These are phyloP conservation scores for Meloidogyne floridensis DNA, from an alignment of 1,140 invertebrate species.

Conservation along the genomic window DNA sequence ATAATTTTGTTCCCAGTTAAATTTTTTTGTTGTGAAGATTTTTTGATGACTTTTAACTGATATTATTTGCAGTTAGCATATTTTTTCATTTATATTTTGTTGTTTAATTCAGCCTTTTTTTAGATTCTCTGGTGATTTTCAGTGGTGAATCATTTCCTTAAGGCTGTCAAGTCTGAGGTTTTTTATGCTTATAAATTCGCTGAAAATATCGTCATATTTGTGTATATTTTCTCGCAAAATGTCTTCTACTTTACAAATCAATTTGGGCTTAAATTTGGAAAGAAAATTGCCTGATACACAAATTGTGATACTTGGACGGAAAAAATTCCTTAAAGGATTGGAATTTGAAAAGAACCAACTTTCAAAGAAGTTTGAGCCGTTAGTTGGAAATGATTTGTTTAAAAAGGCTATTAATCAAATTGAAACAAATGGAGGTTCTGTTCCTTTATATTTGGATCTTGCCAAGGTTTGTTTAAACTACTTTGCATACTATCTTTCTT, in stretches of 20 bases:
- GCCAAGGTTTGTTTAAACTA: conserved; percentile 50
- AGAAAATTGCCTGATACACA: not conserved
- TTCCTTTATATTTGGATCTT: conserved; percentile 56
- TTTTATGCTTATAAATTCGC: conserved; percentile 4
- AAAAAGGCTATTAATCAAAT: conserved; percentile 2
- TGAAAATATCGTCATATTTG: not conserved
- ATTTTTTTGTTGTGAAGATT: too few species aligned
- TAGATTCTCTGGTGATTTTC: too few species aligned
- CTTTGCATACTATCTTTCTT: not conserved
- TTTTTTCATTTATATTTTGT: too few species aligned
- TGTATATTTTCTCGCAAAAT: not conserved
- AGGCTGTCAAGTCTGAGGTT: not conserved
- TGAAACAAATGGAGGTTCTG: conserved; percentile 18
- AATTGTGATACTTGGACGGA: not conserved
- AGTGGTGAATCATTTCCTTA: not conserved
- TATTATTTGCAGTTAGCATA: too few species aligned
- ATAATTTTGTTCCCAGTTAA: too few species aligned
- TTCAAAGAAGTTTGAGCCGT: not conserved
- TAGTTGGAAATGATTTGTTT: not conserved
- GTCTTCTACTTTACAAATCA: not conserved
- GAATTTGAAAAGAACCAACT: not conserved
- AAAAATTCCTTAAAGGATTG: not conserved
- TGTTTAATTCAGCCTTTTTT: too few species aligned
- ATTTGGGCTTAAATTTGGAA: not conserved
- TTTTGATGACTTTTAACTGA: too few species aligned